Conservation (phyloP, 2,888 invertebrate genomes). For the Muschampia plurimacula region DNA sequence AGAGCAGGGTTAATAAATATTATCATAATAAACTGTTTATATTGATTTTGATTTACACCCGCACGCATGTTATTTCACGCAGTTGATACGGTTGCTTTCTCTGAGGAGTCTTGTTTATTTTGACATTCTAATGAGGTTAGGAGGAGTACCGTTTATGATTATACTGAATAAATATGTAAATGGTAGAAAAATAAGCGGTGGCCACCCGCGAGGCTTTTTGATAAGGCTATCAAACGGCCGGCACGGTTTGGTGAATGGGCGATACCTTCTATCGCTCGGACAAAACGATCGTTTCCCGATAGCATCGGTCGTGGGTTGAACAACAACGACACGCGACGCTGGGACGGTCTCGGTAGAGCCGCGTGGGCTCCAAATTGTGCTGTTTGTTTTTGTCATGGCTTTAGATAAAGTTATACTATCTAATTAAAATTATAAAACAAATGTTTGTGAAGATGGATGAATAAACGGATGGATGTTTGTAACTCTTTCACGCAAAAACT, state of each 20-base stretch:
- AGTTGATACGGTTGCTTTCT: constrained; percentile 7
- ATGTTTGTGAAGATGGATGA: too few relatives aligned
- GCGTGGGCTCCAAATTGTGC: constrained; percentile 5
- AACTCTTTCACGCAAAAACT: too few relatives aligned
- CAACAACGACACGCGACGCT: constrained; percentile 7
- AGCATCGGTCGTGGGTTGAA: constrained; percentile 24
- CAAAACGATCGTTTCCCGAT: constrained; percentile 38
- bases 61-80: constrained; percentile 25
- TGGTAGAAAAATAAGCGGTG: constrained; percentile 30
- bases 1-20: constrained; percentile 35
- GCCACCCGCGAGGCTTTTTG: constrained; percentile 40
- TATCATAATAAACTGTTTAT: constrained; percentile 36
- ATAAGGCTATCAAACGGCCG: constrained; percentile 32
- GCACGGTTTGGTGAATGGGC: constrained; percentile 21
- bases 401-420: too few relatives aligned
- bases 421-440: too few relatives aligned
- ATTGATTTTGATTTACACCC: constrained; percentile 20
- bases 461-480: too few relatives aligned
- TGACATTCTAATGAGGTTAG: constrained; percentile 36
- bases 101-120: constrained; percentile 25
- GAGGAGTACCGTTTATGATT: constrained; percentile 30
- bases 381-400: background rate
- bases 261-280: constrained; percentile 27
- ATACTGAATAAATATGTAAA: constrained; percentile 39
- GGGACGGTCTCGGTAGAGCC: background rate